Base-by-base conservation (phyloP, 2,113 vertebrate species). In the Opisthocomus hoazin region DNA sequence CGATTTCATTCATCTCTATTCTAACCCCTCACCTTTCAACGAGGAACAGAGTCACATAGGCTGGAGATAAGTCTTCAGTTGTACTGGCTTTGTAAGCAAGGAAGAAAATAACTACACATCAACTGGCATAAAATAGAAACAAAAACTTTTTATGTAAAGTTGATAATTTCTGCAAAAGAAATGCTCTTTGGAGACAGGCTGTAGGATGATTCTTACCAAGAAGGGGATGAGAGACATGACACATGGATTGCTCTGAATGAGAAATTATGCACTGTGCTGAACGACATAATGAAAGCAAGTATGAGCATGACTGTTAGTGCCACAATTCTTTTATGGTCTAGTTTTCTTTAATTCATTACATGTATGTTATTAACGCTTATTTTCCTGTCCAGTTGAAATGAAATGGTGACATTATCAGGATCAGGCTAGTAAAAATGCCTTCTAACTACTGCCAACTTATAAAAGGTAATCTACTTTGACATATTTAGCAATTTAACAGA, bases 271-370 rank as follows among this genome's bases (percentile, higher is more conserved):
- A 27, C n/a, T 51, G 6, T 70, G 32, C 6, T 84, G 66, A 69
- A 77, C 2, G 17, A 93, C 85, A 57, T 71, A 87, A 53, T 58
- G 24, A 76, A 76, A 61, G 7, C 32, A 57, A 76, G 4, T 41
- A n/a, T 16, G 12, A 56, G 6, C 1, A 1, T 45, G 32, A 77
- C 19, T 61, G 2, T 0, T 73, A 89, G 70, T 86, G 17, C 12
- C 27, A 34, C 20, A 58, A 1, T 41, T 23, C 6, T 66, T 76
- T 45, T 75, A 6, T 54, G 19, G 12, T 50, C 32, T 5, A 22
- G 4, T 74, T 81, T 81, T 81, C 9, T 66, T 84, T 50, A 76
- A 48, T 16, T 20, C 1, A 83, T 56, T 22, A 23, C 3, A 8
- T 14, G 10, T 32, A 66, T 43, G 11, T 3, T 90, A 74, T 30